Base-by-base conservation (phyloP, 1,140 invertebrate species). In the Battus philenor region DNA sequence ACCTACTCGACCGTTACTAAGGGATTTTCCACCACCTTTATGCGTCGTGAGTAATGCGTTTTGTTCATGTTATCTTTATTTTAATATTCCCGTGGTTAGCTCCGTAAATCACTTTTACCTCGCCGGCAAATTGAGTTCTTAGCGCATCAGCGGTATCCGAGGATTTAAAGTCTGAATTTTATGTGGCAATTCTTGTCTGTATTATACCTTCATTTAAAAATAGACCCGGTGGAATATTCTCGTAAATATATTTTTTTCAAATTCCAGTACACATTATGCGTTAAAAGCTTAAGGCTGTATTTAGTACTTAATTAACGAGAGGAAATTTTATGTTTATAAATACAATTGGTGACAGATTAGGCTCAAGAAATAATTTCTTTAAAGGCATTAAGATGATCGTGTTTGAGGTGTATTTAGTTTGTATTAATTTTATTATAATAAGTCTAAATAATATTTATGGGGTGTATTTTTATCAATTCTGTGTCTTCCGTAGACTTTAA, bases 1-100 rank as follows among this genome's bases (percentile, higher is more conserved):
- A 58, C 53, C 55, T 65, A 51, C 58, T 54, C 53, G 57, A 56
- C 58, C 55, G 57, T 50, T 66, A 65, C 63, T 58, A 61, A 58
- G 38, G 53, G 59, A 70, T 70, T 65, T 63, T 63, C 55, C 44
- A 36, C 22, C 44, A 29, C 56, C 50, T 59, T 57, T 57, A 57
- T 60, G 50, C 27, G 38, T 30, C 11, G 52, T 62, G 50, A 59
- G 61, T 53, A 43, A 30, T 32, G 38, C 54, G 44, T 53, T 59
- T 57, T 66, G 57, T 59, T 54, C 24, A 4, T 41, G 27, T 41
- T 27, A 58, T 49, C 44, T 55, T 58, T 50, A 61, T 59, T 54
- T 55, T 55, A 55, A 59, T 54, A 34, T 15, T 36, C 27, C 22
- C 15, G 30, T 17, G 44, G 31, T 49, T 51, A 41, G 24, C 38